Evolutionary conservation across 2,113 vertebrate genomes (phyloP).

Genomic region (Dascyllus trimaculatus): DNA sequence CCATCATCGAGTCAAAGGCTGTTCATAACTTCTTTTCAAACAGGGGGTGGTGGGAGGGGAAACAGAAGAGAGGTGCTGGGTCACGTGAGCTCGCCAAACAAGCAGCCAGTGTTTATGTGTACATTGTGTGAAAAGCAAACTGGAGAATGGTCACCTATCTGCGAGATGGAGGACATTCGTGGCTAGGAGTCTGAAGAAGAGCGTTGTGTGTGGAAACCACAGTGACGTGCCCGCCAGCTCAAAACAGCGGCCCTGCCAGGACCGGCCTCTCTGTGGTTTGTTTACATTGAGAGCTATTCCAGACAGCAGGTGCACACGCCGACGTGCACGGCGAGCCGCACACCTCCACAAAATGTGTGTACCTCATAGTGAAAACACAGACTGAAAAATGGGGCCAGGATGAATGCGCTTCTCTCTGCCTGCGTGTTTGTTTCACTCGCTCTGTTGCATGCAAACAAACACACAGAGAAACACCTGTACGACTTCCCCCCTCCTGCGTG

Average conservation of each 20-base stretch:
- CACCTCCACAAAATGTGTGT: slow-evolving; percentile 36
- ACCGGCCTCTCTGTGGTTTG: slow-evolving; percentile 68
- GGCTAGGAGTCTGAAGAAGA: slow-evolving; percentile 43
- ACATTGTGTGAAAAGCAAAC: slow-evolving; percentile 74
- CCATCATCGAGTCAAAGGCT: slow-evolving; percentile 62
- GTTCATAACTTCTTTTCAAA: slow-evolving; percentile 26
- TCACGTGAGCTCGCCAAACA: slow-evolving; percentile 42
- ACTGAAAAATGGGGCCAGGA: slow-evolving; percentile 8
- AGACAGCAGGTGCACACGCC: slow-evolving; percentile 60
- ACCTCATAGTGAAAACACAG: slow-evolving; percentile 27
- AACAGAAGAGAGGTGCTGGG: slow-evolving; percentile 26
- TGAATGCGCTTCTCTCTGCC: slow-evolving; percentile 2
- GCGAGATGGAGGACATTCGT: slow-evolving; percentile 47
- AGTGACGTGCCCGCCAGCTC: slow-evolving; percentile 57
- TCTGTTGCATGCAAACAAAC: slow-evolving; percentile 46
- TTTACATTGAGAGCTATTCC: slow-evolving; percentile 74
- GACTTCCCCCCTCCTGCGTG: slow-evolving; percentile 6
- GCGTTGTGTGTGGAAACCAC: slow-evolving; percentile 70
- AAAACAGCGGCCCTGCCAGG: slow-evolving; percentile 69
- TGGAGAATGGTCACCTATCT: slow-evolving; percentile 73
- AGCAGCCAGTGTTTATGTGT: slow-evolving; percentile 54
- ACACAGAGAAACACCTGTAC: slow-evolving; percentile 65
- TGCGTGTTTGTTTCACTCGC: slow-evolving; percentile 15
- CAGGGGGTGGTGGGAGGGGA: not conserved
- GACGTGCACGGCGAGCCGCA: slow-evolving; percentile 31